Evolutionary conservation across 1,140 invertebrate species (phyloP), one percentile per base, ranked within the genome.

Genomic region (Steinernema feltiae): DNA sequence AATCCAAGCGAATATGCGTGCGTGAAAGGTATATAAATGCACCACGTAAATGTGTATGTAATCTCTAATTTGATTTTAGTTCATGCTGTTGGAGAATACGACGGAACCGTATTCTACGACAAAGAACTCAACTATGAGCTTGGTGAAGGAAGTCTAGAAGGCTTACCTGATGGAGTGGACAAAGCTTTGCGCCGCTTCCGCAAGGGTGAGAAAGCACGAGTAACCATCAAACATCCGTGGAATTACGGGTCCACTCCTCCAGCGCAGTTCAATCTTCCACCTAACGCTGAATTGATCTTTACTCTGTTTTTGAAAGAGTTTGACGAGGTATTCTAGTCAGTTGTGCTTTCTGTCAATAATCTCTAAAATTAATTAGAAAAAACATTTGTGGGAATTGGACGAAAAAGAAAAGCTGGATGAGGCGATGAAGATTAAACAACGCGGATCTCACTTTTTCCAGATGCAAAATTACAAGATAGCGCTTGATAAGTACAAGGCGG

Each of bases 161-260:
- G 91, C 76, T 87, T 98, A 21, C 90, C 93, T 24, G 89, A 91
- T 46, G 95, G 94, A 1, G 85, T 98, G 21, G 96, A 98, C 86
- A 89, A 89, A 78, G 94, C 93, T 0, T 82, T 98, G 0, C 90
- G 91, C 77, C 92, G 91, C 83, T 94, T 98, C 86, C 92, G 91
- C 79, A 90, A 90, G 78, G 91, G 90, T 2, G 95, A 98, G 88
- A 92, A 90, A 75, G 92, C 93, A 0, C 87, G 87, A 69, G 82
- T 98, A 3, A 90, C 90, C 72, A 90, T 97, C 31, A 90, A 92
- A 80, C 77, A 87, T 21, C 90, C 91, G 83, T 93, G 93, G 88
- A 94, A 92, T 0, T 97, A 93, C 89, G 93, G 92, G 69, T 83
- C 87, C 2, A 87, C 88, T 76, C 93, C 93, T 21, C 91, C 91